These are phyloP conservation scores for Peromyscus californicus DNA, from an alignment of 2,113 vertebrate species.

Conservation along the genomic window DNA sequence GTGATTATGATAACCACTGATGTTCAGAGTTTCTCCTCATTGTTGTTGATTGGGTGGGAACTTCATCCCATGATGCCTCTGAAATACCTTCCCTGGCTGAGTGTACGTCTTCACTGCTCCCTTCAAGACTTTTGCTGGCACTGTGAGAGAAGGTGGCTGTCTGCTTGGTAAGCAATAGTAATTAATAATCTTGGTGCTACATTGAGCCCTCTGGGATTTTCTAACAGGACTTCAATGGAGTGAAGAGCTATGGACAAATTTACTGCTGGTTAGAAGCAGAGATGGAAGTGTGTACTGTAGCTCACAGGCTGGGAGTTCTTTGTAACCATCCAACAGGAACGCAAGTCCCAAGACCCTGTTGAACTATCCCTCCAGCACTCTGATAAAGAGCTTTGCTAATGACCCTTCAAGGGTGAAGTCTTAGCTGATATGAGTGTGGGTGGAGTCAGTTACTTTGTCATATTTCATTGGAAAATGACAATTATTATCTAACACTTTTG, in stretches of 20 bases:
- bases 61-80: neutral
- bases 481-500: neutral
- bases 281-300: neutral
- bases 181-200: neutral
- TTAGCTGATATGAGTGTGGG: neutral
- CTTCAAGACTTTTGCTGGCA: neutral
- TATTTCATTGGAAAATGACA: neutral
- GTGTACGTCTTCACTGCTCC: neutral
- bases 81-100: neutral
- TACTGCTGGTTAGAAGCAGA: neutral
- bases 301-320: neutral
- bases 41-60: neutral
- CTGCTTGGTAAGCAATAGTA: neutral
- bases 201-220: neutral
- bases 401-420: neutral
- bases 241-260: neutral
- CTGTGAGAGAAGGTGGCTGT: neutral
- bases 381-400: neutral
- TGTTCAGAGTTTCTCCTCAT: neutral
- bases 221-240: neutral
- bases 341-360: too few relatives aligned
- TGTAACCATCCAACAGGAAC: accelerated
- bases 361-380: neutral
- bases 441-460: neutral
- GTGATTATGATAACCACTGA: neutral